A percentile compares a stretch with the other conserved stretches of the same genome.
phyloP scores from a whole-genome alignment of 2,888 invertebrate genomes.

The Parasteatoda lunata region DNA sequence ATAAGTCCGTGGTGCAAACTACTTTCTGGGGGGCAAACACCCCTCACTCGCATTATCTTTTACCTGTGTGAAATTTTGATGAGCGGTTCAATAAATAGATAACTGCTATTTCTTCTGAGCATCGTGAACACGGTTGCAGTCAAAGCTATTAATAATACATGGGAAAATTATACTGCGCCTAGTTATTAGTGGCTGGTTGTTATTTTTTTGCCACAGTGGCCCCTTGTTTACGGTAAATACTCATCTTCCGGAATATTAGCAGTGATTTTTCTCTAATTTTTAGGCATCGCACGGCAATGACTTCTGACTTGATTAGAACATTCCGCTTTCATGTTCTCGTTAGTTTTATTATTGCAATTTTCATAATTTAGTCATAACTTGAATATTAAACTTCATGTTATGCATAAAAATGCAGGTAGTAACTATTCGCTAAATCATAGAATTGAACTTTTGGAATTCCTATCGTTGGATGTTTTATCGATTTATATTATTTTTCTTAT shows the following conservation, averaged over 20 bases:
- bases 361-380: no score
- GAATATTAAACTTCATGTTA: no score
- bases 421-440: no score
- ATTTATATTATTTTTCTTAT: no score
- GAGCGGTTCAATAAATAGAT: background rate
- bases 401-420: no score
- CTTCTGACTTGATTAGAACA: no score
- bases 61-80: background rate
- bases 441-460: no score
- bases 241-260: background rate
- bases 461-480: no score
- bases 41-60: background rate
- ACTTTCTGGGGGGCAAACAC: background rate
- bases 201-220: background rate
- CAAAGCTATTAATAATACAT: conserved; percentile 28
- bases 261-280: no score
- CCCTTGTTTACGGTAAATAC: background rate
- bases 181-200: conserved; percentile 2
- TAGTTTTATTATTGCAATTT: no score
- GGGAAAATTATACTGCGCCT: background rate
- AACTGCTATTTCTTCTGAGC: background rate
- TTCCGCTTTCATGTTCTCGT: no score
- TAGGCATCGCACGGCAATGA: no score
- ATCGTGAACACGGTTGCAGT: conserved; percentile 15
- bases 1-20: background rate